Conservation (phyloP, 2,888 invertebrate species). For the Salticus scenicus region DNA sequence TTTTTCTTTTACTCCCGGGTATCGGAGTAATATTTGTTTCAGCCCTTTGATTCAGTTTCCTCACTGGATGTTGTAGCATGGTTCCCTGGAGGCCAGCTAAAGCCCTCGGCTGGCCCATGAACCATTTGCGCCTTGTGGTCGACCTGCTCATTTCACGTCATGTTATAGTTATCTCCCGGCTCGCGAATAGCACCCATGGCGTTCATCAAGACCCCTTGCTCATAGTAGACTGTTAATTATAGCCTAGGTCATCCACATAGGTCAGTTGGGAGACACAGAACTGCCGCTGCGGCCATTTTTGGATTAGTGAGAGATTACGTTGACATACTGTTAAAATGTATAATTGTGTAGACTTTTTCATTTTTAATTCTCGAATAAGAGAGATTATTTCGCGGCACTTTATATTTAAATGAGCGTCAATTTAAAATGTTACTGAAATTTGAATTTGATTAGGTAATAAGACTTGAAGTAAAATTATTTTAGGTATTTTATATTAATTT, state of each 20-base stretch:
- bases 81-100: conserved; percentile 60
- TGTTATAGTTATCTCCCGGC: conserved; percentile 69
- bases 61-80: conserved; percentile 65
- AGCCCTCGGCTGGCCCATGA: conserved; percentile 67
- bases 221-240: conserved; percentile 70
- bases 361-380: too few species aligned
- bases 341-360: neutral
- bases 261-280: conserved; percentile 38
- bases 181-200: conserved; percentile 66
- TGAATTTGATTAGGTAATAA: too few species aligned
- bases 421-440: too few species aligned
- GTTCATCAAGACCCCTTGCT: conserved; percentile 64
- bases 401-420: too few species aligned
- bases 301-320: conserved; percentile 1
- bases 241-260: conserved; percentile 60
- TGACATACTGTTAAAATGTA: neutral
- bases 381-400: too few species aligned
- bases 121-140: conserved; percentile 68
- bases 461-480: too few species aligned
- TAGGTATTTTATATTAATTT: too few species aligned
- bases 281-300: conserved; percentile 43
- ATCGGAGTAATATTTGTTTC: conserved; percentile 64
- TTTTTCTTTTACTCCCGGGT: neutral
- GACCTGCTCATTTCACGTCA: conserved; percentile 69
- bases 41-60: conserved; percentile 70